Percentiles rank a stretch among this genome's conserved stretches.
phyloP scores from a whole-genome alignment of 2,113 vertebrate genomes.

The Bombycilla garrulus region DNA sequence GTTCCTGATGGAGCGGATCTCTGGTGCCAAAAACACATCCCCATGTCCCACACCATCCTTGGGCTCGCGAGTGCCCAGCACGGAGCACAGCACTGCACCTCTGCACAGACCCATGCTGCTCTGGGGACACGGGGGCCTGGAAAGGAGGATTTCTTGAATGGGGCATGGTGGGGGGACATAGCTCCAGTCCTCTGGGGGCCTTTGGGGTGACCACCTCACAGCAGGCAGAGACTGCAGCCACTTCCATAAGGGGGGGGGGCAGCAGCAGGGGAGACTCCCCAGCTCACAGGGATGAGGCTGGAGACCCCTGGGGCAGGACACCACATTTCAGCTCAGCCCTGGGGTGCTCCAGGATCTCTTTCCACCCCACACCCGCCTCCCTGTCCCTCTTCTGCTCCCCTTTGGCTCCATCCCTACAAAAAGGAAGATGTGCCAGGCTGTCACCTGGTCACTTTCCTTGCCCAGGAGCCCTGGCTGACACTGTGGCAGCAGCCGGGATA shows the following conservation, averaged over 20 bases:
- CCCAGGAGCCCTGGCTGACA: not conserved
- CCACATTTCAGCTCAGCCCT: not conserved
- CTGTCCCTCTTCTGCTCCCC: no score
- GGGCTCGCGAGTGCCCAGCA: fast-evolving
- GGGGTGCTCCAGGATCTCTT: not conserved
- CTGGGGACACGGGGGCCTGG: not conserved
- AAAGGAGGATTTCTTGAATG: not conserved
- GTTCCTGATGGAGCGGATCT: not conserved
- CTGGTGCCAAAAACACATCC: not conserved
- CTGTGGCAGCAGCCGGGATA: not conserved
- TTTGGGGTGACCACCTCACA: not conserved
- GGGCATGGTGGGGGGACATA: fast-evolving
- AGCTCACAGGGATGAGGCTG: not conserved
- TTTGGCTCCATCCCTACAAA: not conserved
- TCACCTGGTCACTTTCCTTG: not conserved
- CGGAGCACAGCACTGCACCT: not conserved
- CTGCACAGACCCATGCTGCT: not conserved
- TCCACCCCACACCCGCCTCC: fast-evolving
- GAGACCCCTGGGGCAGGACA: not conserved
- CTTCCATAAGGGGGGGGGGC: not conserved
- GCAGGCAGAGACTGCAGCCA: not conserved
- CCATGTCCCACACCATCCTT: not conserved
- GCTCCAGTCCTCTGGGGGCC: no score
- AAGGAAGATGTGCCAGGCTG: not conserved
- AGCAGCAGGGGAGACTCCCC: not conserved